Base-by-base conservation (phyloP, 2,888 invertebrate species). In the Tetrapedia diversipes region DNA sequence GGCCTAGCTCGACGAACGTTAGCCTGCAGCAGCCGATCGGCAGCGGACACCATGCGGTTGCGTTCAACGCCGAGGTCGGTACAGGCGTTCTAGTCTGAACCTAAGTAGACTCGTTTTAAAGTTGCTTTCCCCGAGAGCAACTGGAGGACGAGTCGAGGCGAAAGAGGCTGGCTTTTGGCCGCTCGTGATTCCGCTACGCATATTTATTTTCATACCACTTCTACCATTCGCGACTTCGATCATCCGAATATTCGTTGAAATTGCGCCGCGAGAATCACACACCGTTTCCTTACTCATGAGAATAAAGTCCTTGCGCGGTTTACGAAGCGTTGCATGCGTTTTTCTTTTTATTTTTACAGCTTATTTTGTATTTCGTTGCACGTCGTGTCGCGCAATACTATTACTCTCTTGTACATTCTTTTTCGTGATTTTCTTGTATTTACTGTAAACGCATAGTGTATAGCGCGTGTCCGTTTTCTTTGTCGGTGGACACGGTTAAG, bases 51-150 rank as follows among this genome's bases (percentile, higher is more conserved):
- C 88, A 84, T 63, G 87, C 90, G 93, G 96, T 97, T 90, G 96
- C 97, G 64, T 97, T 97, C 93, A 96, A 95, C 90, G 95, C 96
- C 92, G 97, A 97, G 97, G 97, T 97, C 95, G 97, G 97, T 96
- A 95, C 94, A 87, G 97, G 97, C 79, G 96, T 97, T 87, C 95
- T 97, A 88, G 97, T 97, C 86, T 97, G 93, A 93, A 67, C 39
- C 54, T n/a, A 24, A n/a, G 43, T n/a, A 27, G 34, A 39, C n/a
- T 29, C 24, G 16, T 51, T 8, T 51, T 54, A 11, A 8, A 34
- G 16, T 43, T 45, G 27, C 29, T 27, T 57, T 34, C 10, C 34
- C 14, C 4, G 1, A 4, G 29, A 29, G 34, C 24, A 11, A 47
- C 19, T 10, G 51, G 41, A 43, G 16, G 11, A 57, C 56, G 41